phyloP scores from a whole-genome alignment of 23 tunicate genomes.

The Trididemnum nubilum region DNA sequence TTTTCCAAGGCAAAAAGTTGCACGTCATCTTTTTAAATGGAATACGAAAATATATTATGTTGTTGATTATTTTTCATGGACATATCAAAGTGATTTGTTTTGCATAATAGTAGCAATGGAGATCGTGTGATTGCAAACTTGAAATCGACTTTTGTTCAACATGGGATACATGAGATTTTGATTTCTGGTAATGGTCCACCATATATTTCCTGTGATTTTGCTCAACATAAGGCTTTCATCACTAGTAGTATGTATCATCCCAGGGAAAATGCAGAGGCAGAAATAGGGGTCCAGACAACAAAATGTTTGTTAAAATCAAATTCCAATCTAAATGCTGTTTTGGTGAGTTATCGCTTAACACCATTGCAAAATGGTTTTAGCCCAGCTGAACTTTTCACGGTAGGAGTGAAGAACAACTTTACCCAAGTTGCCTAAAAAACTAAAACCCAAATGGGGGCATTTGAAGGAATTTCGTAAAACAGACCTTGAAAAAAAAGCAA shows the following conservation, averaged over 20 bases:
- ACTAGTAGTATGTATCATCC: constrained; percentile 31
- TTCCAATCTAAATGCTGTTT: constrained; percentile 11
- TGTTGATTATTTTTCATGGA: constrained; percentile 24
- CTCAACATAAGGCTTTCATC: not conserved
- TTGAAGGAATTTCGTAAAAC: not conserved
- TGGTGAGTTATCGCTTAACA: constrained; percentile 15
- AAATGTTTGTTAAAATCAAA: constrained; percentile 31
- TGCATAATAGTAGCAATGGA: not conserved
- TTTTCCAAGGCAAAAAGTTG: not conserved
- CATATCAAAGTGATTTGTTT: constrained; percentile 19
- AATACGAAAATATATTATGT: not conserved
- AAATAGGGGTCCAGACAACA: constrained; percentile 40
- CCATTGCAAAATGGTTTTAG: constrained; percentile 21
- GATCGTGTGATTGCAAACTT: constrained; percentile 12
- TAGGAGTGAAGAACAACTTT: not conserved
- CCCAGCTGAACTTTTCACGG: constrained; percentile 25
- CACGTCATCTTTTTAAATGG: not conserved
- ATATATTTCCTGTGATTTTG: not conserved
- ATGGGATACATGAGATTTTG: no score
- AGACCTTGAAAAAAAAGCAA: not conserved
- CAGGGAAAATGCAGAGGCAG: constrained; percentile 37
- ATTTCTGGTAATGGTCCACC: constrained; percentile 28
- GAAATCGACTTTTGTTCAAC: no score
- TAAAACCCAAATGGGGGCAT: not conserved
- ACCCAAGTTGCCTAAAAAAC: not conserved